A percentile compares a stretch with the other conserved stretches of the same genome.
phyloP scores from a whole-genome alignment of 1,140 invertebrate species.

The Adoxophyes honmai region DNA sequence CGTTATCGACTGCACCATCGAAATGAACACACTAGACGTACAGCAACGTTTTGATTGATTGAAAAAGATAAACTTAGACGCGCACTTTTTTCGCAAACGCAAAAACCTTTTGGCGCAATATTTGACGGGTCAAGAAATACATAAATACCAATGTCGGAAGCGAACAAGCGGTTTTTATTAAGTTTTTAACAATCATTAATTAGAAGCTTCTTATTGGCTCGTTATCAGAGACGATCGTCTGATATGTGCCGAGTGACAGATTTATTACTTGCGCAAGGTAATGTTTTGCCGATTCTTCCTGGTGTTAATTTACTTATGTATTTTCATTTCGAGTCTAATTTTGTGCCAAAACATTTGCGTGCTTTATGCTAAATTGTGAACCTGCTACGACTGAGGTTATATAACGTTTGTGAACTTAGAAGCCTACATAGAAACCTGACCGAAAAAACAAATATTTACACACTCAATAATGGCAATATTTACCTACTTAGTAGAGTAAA shows the following conservation, averaged over 20 bases:
- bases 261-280: constrained; percentile 59
- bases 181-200: constrained; percentile 58
- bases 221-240: constrained; percentile 46
- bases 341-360: constrained; percentile 21
- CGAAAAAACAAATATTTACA: constrained; percentile 1
- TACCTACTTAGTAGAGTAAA: constrained; percentile 15
- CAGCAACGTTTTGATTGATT: constrained; percentile 32
- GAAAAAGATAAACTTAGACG: constrained; percentile 39
- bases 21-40: too few relatives aligned
- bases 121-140: constrained; percentile 36
- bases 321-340: constrained; percentile 30
- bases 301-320: constrained; percentile 35
- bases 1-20: too few relatives aligned
- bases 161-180: constrained; percentile 39
- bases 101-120: constrained; percentile 42
- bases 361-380: not conserved
- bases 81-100: constrained; percentile 37
- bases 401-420: not conserved
- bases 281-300: constrained; percentile 52
- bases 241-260: constrained; percentile 54
- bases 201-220: constrained; percentile 57
- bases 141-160: constrained; percentile 51
- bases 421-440: not conserved
- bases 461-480: constrained; percentile 1
- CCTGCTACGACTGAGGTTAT: not conserved